Conservation (phyloP, 1,140 invertebrate species). For the Ceratina japonica region DNA sequence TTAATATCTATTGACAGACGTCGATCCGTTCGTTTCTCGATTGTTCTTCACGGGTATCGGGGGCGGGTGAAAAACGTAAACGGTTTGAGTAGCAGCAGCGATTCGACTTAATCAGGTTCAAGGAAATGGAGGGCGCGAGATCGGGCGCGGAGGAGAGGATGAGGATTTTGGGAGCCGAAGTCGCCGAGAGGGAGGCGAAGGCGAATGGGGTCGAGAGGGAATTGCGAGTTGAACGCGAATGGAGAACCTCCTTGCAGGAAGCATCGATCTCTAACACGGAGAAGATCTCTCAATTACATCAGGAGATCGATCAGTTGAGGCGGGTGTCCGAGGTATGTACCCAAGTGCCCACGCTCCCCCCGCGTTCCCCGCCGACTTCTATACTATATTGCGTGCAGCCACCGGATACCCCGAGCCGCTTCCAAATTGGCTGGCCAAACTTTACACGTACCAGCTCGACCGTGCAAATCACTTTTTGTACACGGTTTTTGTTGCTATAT, state of each 20-base stretch:
- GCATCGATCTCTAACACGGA: constrained; percentile 89
- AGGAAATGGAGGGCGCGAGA: constrained; percentile 72
- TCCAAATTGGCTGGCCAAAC: background rate
- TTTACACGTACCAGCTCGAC: background rate
- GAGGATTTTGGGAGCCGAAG: constrained; percentile 85
- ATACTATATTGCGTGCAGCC: constrained; percentile 4
- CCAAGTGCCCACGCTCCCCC: background rate
- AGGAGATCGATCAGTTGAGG: constrained; percentile 87
- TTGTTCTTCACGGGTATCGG: background rate
- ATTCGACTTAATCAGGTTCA: constrained; percentile 71
- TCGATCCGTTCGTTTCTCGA: constrained; percentile 1
- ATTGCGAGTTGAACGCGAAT: constrained; percentile 94
- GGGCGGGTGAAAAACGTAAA: background rate
- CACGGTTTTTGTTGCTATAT: too few species aligned
- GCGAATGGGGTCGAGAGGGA: constrained; percentile 90
- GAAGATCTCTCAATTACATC: constrained; percentile 86
- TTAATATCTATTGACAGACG: background rate
- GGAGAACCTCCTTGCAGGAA: constrained; percentile 91
- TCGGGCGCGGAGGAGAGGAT: constrained; percentile 82
- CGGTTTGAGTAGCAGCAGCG: constrained; percentile 41
- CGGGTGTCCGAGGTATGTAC: constrained; percentile 83
- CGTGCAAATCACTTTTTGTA: too few species aligned
- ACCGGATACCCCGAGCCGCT: background rate
- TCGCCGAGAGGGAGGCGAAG: constrained; percentile 86
- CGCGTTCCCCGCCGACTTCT: constrained; percentile 10